Evolutionary conservation across 2,797 vertebrate genomes (phyloP).

Genomic region (Sylvilagus floridanus): DNA sequence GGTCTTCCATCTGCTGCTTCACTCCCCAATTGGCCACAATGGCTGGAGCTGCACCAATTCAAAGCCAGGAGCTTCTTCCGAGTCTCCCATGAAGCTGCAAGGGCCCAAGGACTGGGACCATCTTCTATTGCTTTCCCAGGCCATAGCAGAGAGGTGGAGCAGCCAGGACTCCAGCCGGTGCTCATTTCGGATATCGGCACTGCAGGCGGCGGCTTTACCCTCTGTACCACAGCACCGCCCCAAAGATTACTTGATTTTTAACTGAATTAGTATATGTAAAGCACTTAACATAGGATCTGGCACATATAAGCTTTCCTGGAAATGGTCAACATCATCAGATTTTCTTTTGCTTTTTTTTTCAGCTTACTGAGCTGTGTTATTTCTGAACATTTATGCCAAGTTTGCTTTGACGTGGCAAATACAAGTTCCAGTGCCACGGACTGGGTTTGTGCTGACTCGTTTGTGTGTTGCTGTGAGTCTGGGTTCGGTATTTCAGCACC

Average conservation of each 20-base stretch:
- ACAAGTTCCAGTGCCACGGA: neutral
- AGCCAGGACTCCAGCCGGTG: no score
- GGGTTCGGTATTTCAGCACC: slow-evolving; percentile 28
- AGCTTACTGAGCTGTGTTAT: neutral
- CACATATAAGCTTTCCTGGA: neutral
- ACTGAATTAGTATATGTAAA: slow-evolving; percentile 7
- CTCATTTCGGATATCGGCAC: no score
- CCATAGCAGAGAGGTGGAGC: no score
- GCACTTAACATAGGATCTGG: neutral
- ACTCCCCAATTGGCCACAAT: no score
- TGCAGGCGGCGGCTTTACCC: no score
- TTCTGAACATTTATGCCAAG: slow-evolving; percentile 11
- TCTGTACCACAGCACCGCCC: no score
- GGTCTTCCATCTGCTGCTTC: no score
- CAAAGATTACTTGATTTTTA: neutral
- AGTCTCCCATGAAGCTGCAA: no score
- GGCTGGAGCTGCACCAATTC: no score
- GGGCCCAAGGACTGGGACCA: no score
- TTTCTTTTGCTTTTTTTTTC: slow-evolving; percentile 19
- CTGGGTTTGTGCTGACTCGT: neutral
- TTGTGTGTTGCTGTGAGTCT: neutral
- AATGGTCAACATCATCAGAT: neutral
- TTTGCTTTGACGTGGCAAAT: neutral
- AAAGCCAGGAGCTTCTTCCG: no score
- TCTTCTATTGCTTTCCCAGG: no score